Base-by-base conservation (phyloP, 2,888 invertebrate genomes). In the Lithophane leautieri region DNA sequence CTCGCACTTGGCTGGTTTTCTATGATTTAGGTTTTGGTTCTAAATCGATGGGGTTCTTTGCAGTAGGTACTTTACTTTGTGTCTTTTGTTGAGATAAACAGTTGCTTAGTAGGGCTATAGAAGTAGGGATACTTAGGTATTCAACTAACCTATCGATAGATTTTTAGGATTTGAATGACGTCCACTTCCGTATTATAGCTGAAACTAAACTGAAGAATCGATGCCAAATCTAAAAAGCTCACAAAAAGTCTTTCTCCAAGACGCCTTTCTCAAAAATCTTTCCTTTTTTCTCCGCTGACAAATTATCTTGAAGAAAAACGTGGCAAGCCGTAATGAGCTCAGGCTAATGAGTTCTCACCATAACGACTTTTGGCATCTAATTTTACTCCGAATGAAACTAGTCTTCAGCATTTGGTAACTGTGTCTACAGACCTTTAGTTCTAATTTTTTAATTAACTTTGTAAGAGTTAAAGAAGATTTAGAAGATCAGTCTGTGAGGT, bases 291-390 rank as follows among this genome's bases (percentile, higher is more conserved):
- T 4, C 8, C 40, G 66, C 62, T 76, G 73, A 81, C 83, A 86
- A 83, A 83, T 79, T 76, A 65, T 75, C 61, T 73, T 28, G 68
- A 75, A 61, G 78, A 82, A 80, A 80, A 84, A 74, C 72, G 70
- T 61, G 71, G 71, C 63, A n/a, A 60, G 54, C 58, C 70, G 22
- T 80, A 84, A 84, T 74, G 76, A 84, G 66, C 50, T 34, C 16
- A 16, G 22, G 42, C 70, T 85, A 86, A 81, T 79, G 74, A 82
- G 74, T 56, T 69, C 40, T 42, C 50, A 28, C 50, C 40, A 44
- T 60, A 72, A 72, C 52, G 66, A 62, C 68, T 85, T 34, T 3
- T 44, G n/a, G 44, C 22, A 14, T 52, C 62, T 76, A 78, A 78
- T 78, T 78, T 47, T 79, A n/a, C 25, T n/a, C 11, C 16, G 16